Conservation (phyloP, 2,888 invertebrate genomes). For the Hirtodrosophila alboralis region DNA sequence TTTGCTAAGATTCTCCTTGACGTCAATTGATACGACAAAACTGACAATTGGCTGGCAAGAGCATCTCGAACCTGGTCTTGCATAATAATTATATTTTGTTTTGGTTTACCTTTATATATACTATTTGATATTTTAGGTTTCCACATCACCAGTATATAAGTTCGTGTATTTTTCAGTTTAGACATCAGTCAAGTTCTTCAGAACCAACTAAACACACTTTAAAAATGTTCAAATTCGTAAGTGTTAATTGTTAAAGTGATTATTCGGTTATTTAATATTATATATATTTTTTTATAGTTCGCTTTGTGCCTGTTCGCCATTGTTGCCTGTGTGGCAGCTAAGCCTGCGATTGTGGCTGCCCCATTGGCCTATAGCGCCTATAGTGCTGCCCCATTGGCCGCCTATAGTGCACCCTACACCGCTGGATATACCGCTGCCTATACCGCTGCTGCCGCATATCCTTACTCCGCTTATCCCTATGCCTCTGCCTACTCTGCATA, state of each 20-base stretch:
- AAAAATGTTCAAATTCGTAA: constrained; percentile 84
- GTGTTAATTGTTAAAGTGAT: constrained; percentile 36
- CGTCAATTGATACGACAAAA: constrained; percentile 48
- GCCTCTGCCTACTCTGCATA: constrained; percentile 81
- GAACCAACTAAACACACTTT: constrained; percentile 67
- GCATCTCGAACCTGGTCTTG: constrained; percentile 43
- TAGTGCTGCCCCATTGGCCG: constrained; percentile 60
- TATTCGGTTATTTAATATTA: not conserved
- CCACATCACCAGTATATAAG: constrained; percentile 69
- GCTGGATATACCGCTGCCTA: constrained; percentile 74
- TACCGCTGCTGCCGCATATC: constrained; percentile 68
- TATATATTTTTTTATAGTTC: constrained; percentile 57
- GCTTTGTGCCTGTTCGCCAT: constrained; percentile 83
- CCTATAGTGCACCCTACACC: constrained; percentile 69
- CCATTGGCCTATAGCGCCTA: constrained; percentile 85
- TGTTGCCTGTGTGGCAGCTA: constrained; percentile 83
- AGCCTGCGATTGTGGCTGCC: constrained; percentile 85
- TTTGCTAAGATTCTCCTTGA: constrained; percentile 67
- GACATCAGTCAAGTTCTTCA: constrained; percentile 77
- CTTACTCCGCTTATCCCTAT: constrained; percentile 82
- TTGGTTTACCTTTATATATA: constrained; percentile 43
- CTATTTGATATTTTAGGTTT: constrained; percentile 29
- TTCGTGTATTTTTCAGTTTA: constrained; percentile 26
- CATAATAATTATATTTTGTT: constrained; percentile 65
- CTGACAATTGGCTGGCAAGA: constrained; percentile 43